These are phyloP conservation scores for Microcebus tavaratra DNA, from an alignment of 2,113 vertebrate species.

Conservation along the genomic window DNA sequence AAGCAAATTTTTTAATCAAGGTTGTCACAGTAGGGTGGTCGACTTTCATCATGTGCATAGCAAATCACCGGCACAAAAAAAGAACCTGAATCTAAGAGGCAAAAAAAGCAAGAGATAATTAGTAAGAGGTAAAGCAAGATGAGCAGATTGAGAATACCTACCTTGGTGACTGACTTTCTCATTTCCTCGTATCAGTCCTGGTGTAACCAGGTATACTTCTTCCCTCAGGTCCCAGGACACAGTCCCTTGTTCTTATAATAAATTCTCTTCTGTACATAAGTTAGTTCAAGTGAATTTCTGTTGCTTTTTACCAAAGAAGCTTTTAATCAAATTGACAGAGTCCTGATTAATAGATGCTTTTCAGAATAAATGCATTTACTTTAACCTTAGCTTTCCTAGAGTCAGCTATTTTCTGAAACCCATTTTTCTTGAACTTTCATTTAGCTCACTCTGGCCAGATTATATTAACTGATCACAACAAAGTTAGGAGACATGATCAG, in stretches of 20 bases:
- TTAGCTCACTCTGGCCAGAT: slow-evolving; percentile 44
- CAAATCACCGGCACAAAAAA: not conserved
- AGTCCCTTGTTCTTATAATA: slow-evolving; percentile 54
- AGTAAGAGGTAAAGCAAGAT: not conserved
- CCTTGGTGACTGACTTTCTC: not conserved
- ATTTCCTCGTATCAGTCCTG: not conserved
- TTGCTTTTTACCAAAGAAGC: slow-evolving; percentile 66
- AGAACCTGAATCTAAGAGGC: not conserved
- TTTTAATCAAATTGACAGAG: slow-evolving; percentile 75
- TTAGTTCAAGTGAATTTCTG: slow-evolving; percentile 77
- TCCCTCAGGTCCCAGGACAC: not conserved
- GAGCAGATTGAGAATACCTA: not conserved
- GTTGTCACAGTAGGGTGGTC: not conserved
- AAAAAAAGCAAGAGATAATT: not conserved
- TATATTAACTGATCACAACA: slow-evolving; percentile 52
- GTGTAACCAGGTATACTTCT: not conserved
- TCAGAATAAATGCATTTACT: slow-evolving; percentile 74
- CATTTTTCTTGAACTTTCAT: slow-evolving; percentile 62
- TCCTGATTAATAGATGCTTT: slow-evolving; percentile 77
- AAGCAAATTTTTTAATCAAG: not conserved
- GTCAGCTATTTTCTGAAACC: slow-evolving; percentile 71
- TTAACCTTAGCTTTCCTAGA: slow-evolving; percentile 67
- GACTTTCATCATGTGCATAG: not conserved
- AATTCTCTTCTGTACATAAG: slow-evolving; percentile 59
- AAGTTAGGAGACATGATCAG: slow-evolving; percentile 2